These are phyloP conservation scores for Candidula unifasciata DNA, from an alignment of 2,888 invertebrate genomes.

Conservation along the genomic window DNA sequence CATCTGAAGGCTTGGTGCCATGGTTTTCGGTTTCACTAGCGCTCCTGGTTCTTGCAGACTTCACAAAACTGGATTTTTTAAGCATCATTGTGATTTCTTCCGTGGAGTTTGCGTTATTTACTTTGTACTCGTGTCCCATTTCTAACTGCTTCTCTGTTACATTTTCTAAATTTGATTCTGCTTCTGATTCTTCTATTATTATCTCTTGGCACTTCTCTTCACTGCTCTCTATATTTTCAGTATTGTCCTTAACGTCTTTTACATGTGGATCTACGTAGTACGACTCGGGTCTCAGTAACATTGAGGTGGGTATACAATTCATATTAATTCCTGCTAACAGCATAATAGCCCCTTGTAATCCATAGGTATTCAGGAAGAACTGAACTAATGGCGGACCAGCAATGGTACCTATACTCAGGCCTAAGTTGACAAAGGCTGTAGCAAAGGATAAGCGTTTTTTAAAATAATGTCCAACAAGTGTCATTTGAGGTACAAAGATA, in stretches of 20 bases:
- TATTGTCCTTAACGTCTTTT: background rate
- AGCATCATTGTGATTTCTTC: background rate
- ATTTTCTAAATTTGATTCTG: too few relatives aligned
- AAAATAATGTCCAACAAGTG: constrained; percentile 38
- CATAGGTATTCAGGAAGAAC: constrained; percentile 14
- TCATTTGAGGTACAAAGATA: constrained; percentile 15
- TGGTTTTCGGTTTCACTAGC: background rate
- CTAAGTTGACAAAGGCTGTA: constrained; percentile 28
- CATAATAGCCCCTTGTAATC: constrained; percentile 29
- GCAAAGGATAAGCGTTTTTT: constrained; percentile 31
- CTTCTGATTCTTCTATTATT: too few relatives aligned
- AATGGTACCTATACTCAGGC: constrained; percentile 37
- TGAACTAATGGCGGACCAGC: constrained; percentile 21
- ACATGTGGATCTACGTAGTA: background rate
- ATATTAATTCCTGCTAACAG: constrained; percentile 24
- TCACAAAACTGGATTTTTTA: background rate
- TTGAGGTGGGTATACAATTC: constrained; percentile 23
- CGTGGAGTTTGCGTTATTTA: background rate
- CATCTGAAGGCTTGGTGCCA: background rate
- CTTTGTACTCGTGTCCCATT: background rate
- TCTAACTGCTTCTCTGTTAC: background rate
- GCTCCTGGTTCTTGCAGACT: background rate
- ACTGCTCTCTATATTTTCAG: background rate
- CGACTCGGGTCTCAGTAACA: constrained; percentile 30
- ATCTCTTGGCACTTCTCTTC: too few relatives aligned